Conservation (phyloP, 2,113 vertebrate species). For the Oncorhynchus masou region DNA sequence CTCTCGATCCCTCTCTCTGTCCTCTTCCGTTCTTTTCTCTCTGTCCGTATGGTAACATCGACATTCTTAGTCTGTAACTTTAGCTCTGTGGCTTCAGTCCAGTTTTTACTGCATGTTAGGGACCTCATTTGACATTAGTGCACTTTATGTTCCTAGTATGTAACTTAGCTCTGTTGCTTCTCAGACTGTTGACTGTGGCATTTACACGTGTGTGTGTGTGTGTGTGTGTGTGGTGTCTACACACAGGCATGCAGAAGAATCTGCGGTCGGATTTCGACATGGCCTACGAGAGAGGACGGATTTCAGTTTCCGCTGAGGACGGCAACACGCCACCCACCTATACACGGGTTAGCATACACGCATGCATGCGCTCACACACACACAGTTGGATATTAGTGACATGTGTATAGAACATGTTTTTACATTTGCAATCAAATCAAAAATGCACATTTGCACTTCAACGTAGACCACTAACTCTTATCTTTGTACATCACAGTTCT, state of each 20-base stretch:
- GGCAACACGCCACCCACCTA: conserved; percentile 68
- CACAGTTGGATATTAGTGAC: background rate
- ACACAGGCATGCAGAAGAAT: conserved; percentile 84
- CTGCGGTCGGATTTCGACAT: conserved; percentile 90
- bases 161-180: too few species aligned
- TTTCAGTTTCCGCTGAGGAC: conserved; percentile 86
- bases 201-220: too few species aligned
- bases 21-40: background rate
- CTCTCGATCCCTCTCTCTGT: background rate
- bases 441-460: background rate
- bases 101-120: background rate
- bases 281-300: conserved; percentile 90
- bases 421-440: background rate
- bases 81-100: background rate
- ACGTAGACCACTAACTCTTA: too few species aligned
- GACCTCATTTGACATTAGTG: too few species aligned
- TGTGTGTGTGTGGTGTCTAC: too few species aligned
- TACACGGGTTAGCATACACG: conserved; percentile 68
- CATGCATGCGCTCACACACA: background rate
- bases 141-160: too few species aligned
- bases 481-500: too few species aligned
- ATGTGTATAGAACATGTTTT: background rate
- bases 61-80: too few species aligned
- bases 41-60: too few species aligned
- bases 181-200: too few species aligned